A percentile compares a stretch with the other conserved stretches of the same genome.
phyloP scores from a whole-genome alignment of 2,888 invertebrate genomes.

The Tenodera sinensis region DNA sequence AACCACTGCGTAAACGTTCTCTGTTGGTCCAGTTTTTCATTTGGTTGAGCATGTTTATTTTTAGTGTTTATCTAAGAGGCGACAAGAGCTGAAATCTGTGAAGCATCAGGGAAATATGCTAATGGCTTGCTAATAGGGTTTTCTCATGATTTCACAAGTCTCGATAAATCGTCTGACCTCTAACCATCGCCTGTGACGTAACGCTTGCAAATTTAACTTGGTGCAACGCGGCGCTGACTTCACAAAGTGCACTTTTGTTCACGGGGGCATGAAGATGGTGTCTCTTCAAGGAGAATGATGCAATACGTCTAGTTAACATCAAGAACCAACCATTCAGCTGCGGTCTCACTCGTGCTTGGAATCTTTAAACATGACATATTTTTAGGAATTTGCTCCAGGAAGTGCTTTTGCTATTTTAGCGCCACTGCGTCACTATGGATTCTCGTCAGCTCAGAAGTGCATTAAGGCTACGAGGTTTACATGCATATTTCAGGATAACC shows the following conservation, averaged over 20 bases:
- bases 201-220: neutral
- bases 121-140: neutral
- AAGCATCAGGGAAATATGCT: neutral
- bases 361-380: neutral
- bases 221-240: neutral
- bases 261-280: neutral
- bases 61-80: neutral
- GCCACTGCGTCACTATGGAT: no score
- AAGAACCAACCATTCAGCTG: neutral
- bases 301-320: neutral
- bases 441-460: no score
- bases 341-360: neutral
- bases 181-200: neutral
- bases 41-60: neutral
- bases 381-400: neutral
- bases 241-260: neutral
- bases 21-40: neutral
- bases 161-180: neutral
- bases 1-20: no score
- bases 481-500: no score
- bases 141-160: neutral
- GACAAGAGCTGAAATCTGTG: neutral
- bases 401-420: neutral
- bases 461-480: no score
- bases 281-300: neutral